Percentiles rank a stretch among this genome's conserved stretches.
These are phyloP conservation scores for Druceiella hillmani DNA, from an alignment of 2,888 invertebrate species.

Conservation along the genomic window DNA sequence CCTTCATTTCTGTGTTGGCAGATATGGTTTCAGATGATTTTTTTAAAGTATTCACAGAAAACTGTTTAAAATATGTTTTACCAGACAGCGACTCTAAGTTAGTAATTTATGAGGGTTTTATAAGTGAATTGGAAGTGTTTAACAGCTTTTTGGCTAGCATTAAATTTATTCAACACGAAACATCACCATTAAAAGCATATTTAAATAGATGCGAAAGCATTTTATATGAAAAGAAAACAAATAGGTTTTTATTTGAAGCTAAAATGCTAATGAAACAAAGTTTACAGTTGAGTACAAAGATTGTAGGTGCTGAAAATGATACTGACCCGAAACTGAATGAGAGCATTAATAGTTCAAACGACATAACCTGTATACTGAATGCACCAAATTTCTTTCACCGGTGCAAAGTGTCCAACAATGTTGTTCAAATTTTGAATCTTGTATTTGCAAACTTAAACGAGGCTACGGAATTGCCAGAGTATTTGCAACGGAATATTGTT, in stretches of 20 bases:
- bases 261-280: constrained; percentile 36
- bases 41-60: constrained; percentile 42
- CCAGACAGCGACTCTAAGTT: constrained; percentile 42
- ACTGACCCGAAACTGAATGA: too few species aligned
- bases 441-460: constrained; percentile 42
- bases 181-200: constrained; percentile 42
- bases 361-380: too few species aligned
- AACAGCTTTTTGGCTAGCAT: constrained; percentile 44
- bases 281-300: constrained; percentile 35
- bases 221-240: constrained; percentile 44
- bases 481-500: constrained; percentile 37
- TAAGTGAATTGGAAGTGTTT: constrained; percentile 40
- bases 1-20: constrained; percentile 41
- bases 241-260: constrained; percentile 39
- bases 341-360: too few species aligned
- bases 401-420: constrained; percentile 42
- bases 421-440: constrained; percentile 36
- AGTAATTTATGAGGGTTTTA: constrained; percentile 39
- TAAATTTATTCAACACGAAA: constrained; percentile 37
- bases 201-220: constrained; percentile 43
- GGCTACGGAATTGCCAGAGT: constrained; percentile 37
- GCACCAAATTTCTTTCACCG: constrained; percentile 41
- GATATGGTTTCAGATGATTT: constrained; percentile 39
- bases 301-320: constrained; percentile 30
- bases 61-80: constrained; percentile 40